Conservation (phyloP, 2,797 vertebrate genomes). For the Melanotaenia pygmaea region DNA sequence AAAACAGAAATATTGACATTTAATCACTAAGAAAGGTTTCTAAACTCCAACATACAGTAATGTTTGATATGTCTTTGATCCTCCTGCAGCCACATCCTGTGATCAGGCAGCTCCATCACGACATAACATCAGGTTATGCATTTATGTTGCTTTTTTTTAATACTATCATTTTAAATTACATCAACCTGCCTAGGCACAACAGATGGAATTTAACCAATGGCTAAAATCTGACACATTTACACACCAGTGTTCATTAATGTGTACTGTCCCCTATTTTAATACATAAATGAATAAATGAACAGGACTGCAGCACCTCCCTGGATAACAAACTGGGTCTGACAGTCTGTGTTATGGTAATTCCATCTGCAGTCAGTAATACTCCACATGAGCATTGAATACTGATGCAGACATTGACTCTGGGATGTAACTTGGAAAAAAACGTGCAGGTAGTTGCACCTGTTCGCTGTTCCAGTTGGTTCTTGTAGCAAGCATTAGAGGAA, state of each 20-base stretch:
- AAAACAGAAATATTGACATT: no score
- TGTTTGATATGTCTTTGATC: not conserved
- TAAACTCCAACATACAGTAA: not conserved
- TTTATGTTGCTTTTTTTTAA: no score
- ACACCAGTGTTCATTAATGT: no score
- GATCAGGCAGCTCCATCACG: not conserved
- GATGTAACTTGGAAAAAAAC: constrained; percentile 10
- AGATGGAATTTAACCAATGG: no score
- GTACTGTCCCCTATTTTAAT: no score
- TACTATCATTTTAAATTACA: no score
- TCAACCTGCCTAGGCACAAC: no score
- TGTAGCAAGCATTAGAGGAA: not conserved
- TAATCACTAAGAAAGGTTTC: no score
- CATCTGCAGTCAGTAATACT: constrained; percentile 1
- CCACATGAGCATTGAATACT: constrained; percentile 22
- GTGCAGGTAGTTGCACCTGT: constrained; percentile 4
- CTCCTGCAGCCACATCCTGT: not conserved
- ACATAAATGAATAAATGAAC: no score
- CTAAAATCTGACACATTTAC: no score
- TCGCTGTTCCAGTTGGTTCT: constrained; percentile 15
- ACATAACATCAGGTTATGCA: no score
- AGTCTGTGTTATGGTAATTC: not conserved
- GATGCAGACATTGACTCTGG: constrained; percentile 28
- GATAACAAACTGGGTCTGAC: constrained; percentile 15
- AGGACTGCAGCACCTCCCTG: not conserved